A percentile compares a stretch with the other conserved stretches of the same genome.
These are phyloP conservation scores for Diogma glabrata DNA, from an alignment of 2,888 invertebrate species.

Conservation along the genomic window DNA sequence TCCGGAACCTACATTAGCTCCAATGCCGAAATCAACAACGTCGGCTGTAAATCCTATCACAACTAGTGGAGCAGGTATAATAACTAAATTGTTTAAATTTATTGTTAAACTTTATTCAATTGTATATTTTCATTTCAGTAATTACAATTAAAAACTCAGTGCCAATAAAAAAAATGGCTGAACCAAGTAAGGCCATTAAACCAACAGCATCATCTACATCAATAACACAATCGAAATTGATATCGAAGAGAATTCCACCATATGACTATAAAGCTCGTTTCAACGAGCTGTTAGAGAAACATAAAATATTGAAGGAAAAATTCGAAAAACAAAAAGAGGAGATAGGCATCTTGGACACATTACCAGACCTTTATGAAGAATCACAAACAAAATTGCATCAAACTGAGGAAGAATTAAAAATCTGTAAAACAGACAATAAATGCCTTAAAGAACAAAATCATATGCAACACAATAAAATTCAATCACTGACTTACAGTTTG, in stretches of 20 bases:
- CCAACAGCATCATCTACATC: too few species aligned
- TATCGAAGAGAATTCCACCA: constrained; percentile 45
- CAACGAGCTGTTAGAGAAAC: constrained; percentile 46
- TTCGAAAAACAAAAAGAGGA: constrained; percentile 40
- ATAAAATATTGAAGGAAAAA: constrained; percentile 43
- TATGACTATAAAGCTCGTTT: constrained; percentile 57
- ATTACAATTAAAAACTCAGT: constrained; percentile 12
- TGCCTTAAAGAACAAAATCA: constrained; percentile 28
- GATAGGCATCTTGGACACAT: constrained; percentile 38
- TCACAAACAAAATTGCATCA: constrained; percentile 29
- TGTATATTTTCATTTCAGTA: neutral
- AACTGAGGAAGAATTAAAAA: constrained; percentile 26
- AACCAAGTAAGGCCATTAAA: too few species aligned
- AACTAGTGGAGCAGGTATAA: neutral
- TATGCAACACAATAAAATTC: constrained; percentile 26
- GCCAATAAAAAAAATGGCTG: constrained; percentile 2
- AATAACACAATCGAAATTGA: constrained; percentile 26
- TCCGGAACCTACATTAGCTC: constrained; percentile 26
- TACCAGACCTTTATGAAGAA: constrained; percentile 42
- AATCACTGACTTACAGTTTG: constrained; percentile 25
- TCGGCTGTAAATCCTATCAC: too few species aligned
- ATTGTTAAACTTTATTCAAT: too few species aligned
- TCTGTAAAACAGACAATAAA: constrained; percentile 23
- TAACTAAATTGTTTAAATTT: neutral
- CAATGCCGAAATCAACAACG: constrained; percentile 24